Base-by-base conservation (phyloP, 37 sponge, comb jelly and placozoan species). In the Halisarca cf. caerulea region DNA sequence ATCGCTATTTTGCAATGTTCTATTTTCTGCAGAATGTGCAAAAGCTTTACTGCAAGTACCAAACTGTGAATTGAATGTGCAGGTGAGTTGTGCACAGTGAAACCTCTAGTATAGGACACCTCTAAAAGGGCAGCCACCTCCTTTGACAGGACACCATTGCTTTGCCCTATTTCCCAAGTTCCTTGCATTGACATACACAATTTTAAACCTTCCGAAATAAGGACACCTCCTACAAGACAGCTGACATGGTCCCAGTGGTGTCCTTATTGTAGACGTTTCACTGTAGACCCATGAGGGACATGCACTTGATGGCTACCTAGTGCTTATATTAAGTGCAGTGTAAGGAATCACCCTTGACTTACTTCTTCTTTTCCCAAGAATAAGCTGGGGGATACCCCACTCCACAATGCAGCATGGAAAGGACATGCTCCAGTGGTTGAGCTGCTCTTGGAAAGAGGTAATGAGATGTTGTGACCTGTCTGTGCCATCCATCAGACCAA, bases 361-460 rank as follows among this genome's bases (percentile, higher is more conserved):
- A n/a, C n/a, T n/a, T n/a, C n/a, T n/a, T n/a, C 23, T 66, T 8
- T n/a, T 59, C 42, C 62, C 21, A 88, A 98, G 96, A 98, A 98
- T 82, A 98, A 98, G 81, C 84, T 98, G 43, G 98, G 98, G 11
- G 98, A 98, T 84, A 98, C 98, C 3, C 91, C 98, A 0, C 87
- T 98, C 34, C 98, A 98, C 81, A 91, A 91, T 78, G 98, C 98
- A n/a, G 94, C 98, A 15, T 98, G 98, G 98, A 98, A 98, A 78
- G 91, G 95, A 7, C 89, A 95, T 80, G 87, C 92, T 51, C 89
- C 41, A 5, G 66, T 91, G 21, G 94, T 98, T 20, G 86, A 58
- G 59, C 20, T 93, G 81, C 82, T 98, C n/a, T 80, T 98, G 35
- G 91, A 94, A 43, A 92, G 81, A 71, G 94, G 94, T 92, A 18